These are phyloP conservation scores for Enteromius unitaeniatus DNA, from an alignment of 2,797 vertebrate species.

Conservation along the genomic window DNA sequence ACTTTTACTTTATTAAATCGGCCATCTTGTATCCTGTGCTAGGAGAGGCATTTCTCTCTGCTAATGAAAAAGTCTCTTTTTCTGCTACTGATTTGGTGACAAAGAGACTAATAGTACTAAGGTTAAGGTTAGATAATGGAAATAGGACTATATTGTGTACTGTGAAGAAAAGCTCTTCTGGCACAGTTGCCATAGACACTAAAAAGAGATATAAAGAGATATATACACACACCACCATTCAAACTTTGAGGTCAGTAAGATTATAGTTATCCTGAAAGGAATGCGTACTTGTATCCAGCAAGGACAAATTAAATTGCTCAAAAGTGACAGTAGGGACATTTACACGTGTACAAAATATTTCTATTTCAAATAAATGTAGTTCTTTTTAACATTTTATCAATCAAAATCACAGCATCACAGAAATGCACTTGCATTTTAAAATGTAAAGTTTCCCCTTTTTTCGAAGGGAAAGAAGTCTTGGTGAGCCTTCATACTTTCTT, in stretches of 20 bases:
- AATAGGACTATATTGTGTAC: background rate
- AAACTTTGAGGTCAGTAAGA: background rate
- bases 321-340: background rate
- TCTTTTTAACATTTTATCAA: background rate
- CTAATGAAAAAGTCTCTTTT: background rate
- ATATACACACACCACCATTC: background rate
- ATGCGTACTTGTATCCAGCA: background rate
- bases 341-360: background rate
- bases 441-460: background rate
- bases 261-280: background rate
- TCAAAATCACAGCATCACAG: background rate
- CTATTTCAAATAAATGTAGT: background rate
- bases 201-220: background rate
- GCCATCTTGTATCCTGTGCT: slow-evolving; percentile 14
- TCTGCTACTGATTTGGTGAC: slow-evolving; percentile 16
- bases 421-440: background rate
- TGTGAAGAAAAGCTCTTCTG: background rate
- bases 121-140: slow-evolving; percentile 8
- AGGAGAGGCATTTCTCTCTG: background rate
- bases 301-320: background rate
- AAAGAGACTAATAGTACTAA: slow-evolving; percentile 20
- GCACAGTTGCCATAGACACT: slow-evolving; percentile 13
- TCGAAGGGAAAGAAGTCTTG: background rate
- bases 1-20: slow-evolving; percentile 24
- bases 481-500: background rate